Evolutionary conservation across 2,113 vertebrate species (phyloP), one percentile per base, ranked within the genome.

Genomic region (Phalacrocorax aristotelis): DNA sequence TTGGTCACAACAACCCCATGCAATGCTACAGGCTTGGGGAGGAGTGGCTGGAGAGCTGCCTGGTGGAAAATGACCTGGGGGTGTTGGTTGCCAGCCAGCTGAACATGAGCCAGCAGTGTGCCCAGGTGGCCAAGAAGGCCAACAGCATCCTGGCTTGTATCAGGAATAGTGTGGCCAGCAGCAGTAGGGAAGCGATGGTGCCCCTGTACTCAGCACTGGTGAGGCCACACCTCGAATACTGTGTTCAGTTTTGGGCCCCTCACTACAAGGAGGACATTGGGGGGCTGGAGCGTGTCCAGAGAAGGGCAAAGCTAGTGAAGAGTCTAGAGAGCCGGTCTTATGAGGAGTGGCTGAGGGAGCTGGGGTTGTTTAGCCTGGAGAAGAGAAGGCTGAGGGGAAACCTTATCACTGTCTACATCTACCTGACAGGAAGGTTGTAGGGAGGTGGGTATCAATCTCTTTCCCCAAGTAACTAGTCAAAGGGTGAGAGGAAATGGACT

Each of bases 401-500:
- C 58, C 9, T 60, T 10, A n/a, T 23, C 2, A 6, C 57, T 15
- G 6, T 7, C 34, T 15, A 60, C 20, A n/a, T 14, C 57, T 21
- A 13, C 55, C 55, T 14, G 32, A 34, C 21, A 58, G 19, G 32
- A 58, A 58, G 57, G 32, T 21, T 34, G 32, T 13, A 34, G 32
- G 0, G 2, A 58, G 34, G 30, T 20, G 55, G 30, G 30, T 13
- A 18, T n/a, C 1, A 1, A 13, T 58, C 57, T 58, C 57, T 58
- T n/a, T 8, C 22, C 7, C 57, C 57, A n/a, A 9, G 34, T 15
- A 58, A n/a, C 8, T 10, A 22, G 14, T 1, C 0, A 44, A 4
- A 54, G 18, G 5, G 55, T 3, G 6, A 66, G 19, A 66, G 26
- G 13, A 58, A 58, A n/a, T 4, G 13, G 20, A 32, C 20, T n/a